Base-by-base conservation (phyloP, 2,888 invertebrate species). In the Dugesia japonica region DNA sequence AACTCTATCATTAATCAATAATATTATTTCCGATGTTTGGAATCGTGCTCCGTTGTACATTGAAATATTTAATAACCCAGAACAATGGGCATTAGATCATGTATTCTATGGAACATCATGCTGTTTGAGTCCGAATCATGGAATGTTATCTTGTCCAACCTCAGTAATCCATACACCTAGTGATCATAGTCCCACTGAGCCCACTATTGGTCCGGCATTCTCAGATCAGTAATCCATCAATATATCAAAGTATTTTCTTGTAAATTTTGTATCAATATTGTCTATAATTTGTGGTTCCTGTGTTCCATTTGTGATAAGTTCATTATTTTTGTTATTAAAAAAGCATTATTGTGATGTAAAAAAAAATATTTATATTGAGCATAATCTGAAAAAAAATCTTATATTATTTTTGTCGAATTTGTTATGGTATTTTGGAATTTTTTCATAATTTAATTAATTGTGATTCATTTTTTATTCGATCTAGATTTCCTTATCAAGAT, bases 1-100 rank as follows among this genome's bases (percentile, higher is more conserved):
- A 87, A 97, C 95, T 72, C 88, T 98, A 80, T 89, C 89, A 80
- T 89, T 98, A 81, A 95, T 98, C n/a, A 56, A 56, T 23, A 56
- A 23, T 23, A 56, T 56, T n/a, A 56, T 56, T 56, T 20, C 1
- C 17, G 56, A 56, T n/a, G 56, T 56, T 23, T 56, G n/a, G 56
- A 56, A 56, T 56, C 56, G 56, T 4, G 56, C 56, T n/a, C 56
- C 56, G 56, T n/a, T 56, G 17, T n/a, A 56, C n/a, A 56, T 56
- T 13, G 56, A 56, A 56, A 56, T 56, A 13, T 56, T 56, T n/a
- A 56, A 56, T 23, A n/a, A 56, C 17, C 56, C 56, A n/a, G 56
- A 56, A 56, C 56, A 56, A n/a, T 56, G 56, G 56, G 56, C 56
- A n/a, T 23, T 56, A 56, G 56, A 56, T 56, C 56, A 56, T 56